Evolutionary conservation across 1,140 invertebrate genomes (phyloP), one percentile per base, ranked within the genome.

Genomic region (Nylanderia fulva): DNA sequence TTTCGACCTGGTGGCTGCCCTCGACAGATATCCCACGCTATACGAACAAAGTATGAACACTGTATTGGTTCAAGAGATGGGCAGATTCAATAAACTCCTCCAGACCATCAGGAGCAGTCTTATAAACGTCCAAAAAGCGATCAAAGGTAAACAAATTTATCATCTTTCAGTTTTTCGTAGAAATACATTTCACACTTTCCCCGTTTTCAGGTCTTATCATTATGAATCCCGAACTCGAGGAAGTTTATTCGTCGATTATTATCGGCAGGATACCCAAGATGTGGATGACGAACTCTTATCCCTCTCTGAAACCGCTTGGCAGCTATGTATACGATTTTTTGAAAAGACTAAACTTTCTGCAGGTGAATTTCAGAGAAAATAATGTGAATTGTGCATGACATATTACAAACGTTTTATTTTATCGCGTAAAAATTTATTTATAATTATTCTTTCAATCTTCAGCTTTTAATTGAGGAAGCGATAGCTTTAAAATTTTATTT

Each of bases 1-100:
- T 94, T 97, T 97, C 95, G 96, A 98, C 94, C 94, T 97, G 63
- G 95, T 97, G 86, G 92, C 95, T 60, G 95, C 97, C 85, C 92
- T 97, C 94, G 93, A 96, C 92, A 96, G 97, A 95, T 98, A 98
- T 95, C 97, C 98, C 54, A 97, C 98, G 36, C 94, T 95, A 33
- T 97, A 99, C 94, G 95, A 97, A 92, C 98, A 98, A 94, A 98
- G 97, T 85, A 98, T 98, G 97, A 98, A 98, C 93, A 98, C 98
- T n/a, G 98, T 99, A 13, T 95, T 99, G 74, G 97, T 99, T 0
- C 98, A 99, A 95, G 98, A 99, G 95, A 98, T 99, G 96, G 97
- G 96, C 15, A 95, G 98, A 63, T 99, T 98, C 91, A 99, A 99
- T 92, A 97, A 96, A 84, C 95, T 99, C 1, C 95, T 99, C 0